Evolutionary conservation across 1,140 invertebrate species (phyloP).

Genomic region (Hypothenemus hampei): DNA sequence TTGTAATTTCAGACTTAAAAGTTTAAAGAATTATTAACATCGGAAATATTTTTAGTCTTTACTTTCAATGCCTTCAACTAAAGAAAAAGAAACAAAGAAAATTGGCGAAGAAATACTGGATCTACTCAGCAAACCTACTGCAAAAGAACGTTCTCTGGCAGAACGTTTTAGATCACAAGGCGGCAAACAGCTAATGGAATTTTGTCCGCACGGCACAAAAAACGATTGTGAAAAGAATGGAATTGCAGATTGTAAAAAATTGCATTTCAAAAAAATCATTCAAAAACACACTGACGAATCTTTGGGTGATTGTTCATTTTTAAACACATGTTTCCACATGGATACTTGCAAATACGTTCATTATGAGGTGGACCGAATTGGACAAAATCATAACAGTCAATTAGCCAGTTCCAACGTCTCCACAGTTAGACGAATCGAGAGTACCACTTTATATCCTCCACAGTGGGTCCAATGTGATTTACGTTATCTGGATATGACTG

Average conservation of each 20-base stretch:
- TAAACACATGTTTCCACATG: conserved; percentile 99
- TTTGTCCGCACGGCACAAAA: conserved; percentile 91
- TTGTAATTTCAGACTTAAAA: conserved; percentile 48
- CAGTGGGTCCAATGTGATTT: conserved; percentile 98
- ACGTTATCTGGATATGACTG: conserved; percentile 91
- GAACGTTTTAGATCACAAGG: conserved; percentile 81
- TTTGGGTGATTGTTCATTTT: conserved; percentile 92
- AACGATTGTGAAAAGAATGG: conserved; percentile 76
- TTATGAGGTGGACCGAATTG: conserved; percentile 77
- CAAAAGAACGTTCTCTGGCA: conserved; percentile 89
- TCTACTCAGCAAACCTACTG: conserved; percentile 89
- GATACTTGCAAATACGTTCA: conserved; percentile 97
- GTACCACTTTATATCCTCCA: conserved; percentile 73
- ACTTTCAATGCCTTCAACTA: conserved; percentile 86
- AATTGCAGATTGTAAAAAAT: conserved; percentile 68
- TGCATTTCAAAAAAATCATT: conserved; percentile 97
- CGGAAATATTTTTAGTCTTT: conserved; percentile 55
- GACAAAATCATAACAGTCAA: conserved; percentile 34
- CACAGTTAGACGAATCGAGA: conserved; percentile 46
- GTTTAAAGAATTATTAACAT: neutral
- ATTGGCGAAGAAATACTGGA: conserved; percentile 94
- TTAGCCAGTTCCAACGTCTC: conserved; percentile 21
- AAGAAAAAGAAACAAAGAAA: conserved; percentile 93
- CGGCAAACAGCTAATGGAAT: conserved; percentile 91
- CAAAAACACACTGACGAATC: conserved; percentile 95